Base-by-base conservation (phyloP, 2,888 invertebrate genomes). In the Amphipoea oculea region DNA sequence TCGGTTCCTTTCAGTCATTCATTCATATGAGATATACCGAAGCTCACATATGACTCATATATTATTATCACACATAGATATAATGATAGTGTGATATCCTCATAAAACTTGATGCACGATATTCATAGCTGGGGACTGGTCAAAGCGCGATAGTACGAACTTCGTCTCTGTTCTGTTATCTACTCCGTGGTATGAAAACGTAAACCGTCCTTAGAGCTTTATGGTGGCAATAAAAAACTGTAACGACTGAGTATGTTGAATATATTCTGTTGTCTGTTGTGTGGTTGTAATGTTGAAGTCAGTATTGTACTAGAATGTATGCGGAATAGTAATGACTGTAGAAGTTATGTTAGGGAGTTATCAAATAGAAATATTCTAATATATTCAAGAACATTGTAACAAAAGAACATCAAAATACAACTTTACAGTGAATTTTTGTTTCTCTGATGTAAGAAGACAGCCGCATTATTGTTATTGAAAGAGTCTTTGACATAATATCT, bases 191-290 rank as follows among this genome's bases (percentile, higher is more conserved):
- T 29, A 12, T 62, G 48, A 12, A 80, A 69, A 60, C 84, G 81
- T 85, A 73, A 87, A 73, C 63, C 75, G 86, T 83, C 82, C 84
- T 88, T 88, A 86, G 78, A 77, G 78, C 82, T 92, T 92, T 91
- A 91, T 84, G 85, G 78, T 36, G 23, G 81, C 75, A 82, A 86
- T 92, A 88, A 92, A 92, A 90, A 89, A 73, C 78, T 73, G 81
- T 86, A 86, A 90, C 88, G 89, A 85, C 84, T 78, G 75, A 78
- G 86, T 86, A 80, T 86, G 83, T 87, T 83, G 84, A 88, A 90
- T 88, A 71, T 84, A 81, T 81, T 79, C 51, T 81, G 67, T 76
- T 76, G 68, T 88, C 79, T 86, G 72, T 82, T 79, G 36, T 71
- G 76, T 54, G 48, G 71, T 72, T 57, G 75, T 68, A 67, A 74